Evolutionary conservation across 2,888 invertebrate species (phyloP).

Genomic region (Lymantria dispar): DNA sequence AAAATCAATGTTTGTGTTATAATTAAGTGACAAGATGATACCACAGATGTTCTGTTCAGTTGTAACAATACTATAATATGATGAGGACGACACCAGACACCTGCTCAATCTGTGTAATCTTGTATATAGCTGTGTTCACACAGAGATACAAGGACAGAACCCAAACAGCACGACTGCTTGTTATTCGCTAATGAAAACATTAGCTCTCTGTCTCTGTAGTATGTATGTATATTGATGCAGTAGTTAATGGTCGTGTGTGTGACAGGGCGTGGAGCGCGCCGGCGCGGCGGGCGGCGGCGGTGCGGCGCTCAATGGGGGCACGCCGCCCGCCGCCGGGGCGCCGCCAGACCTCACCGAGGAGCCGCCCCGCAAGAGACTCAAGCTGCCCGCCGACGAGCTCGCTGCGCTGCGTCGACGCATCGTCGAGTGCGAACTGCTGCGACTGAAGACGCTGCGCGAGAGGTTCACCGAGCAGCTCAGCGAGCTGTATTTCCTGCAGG

Average conservation of each 20-base stretch:
- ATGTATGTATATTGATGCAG: no score
- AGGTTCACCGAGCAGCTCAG: slow-evolving; percentile 88
- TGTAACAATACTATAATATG: no score
- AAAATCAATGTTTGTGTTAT: no score
- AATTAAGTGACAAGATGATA: no score
- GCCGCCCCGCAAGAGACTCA: slow-evolving; percentile 62
- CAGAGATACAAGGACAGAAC: no score
- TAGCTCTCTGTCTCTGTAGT: no score
- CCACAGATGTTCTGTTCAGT: no score
- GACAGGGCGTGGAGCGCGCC: slow-evolving; percentile 66
- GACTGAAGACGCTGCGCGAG: slow-evolving; percentile 85
- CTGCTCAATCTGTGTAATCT: no score
- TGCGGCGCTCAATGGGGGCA: slow-evolving; percentile 42
- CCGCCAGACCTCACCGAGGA: slow-evolving; percentile 45
- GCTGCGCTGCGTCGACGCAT: slow-evolving; percentile 84
- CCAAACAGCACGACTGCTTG: no score
- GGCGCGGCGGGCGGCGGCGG: slow-evolving; percentile 35
- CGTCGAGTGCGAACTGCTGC: slow-evolving; percentile 87
- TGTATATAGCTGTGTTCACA: no score
- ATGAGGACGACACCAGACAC: no score
- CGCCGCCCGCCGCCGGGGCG: slow-evolving; percentile 33
- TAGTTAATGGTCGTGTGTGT: neutral
- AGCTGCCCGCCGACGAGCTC: slow-evolving; percentile 44
- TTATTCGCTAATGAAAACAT: no score
- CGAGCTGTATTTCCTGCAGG: slow-evolving; percentile 93